A percentile compares a stretch with the other conserved stretches of the same genome.
Evolutionary conservation across 2,888 invertebrate genomes (phyloP).

Genomic region (Thera obeliscata): DNA sequence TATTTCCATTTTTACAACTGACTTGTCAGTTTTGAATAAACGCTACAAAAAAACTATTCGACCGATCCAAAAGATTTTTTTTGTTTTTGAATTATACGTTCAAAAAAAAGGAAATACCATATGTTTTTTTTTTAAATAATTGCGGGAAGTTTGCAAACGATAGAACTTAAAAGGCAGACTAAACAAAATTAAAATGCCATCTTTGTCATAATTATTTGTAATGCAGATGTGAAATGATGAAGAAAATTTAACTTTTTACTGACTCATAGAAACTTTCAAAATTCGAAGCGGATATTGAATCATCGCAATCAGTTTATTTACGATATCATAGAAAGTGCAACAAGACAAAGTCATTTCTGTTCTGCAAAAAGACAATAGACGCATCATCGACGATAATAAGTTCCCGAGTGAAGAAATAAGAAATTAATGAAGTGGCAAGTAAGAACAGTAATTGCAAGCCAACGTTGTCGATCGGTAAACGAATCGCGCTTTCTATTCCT

Average conservation of each 20-base stretch:
- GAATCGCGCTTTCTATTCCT: conserved; percentile 58
- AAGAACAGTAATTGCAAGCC: conserved; percentile 57
- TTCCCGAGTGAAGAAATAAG: conserved; percentile 58
- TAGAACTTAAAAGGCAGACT: no score
- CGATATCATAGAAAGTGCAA: conserved; percentile 59
- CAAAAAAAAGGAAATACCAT: no score
- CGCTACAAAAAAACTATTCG: no score
- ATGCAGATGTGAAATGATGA: background rate
- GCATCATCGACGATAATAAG: conserved; percentile 52
- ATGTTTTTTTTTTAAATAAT: no score
- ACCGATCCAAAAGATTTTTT: no score
- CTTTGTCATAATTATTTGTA: background rate
- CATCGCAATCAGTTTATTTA: conserved; percentile 33
- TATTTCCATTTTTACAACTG: no score
- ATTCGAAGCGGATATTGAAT: conserved; percentile 40
- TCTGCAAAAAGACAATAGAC: conserved; percentile 61
- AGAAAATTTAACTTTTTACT: conserved; percentile 2
- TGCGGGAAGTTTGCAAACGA: no score
- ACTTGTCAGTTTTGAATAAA: no score
- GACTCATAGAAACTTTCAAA: conserved; percentile 43
- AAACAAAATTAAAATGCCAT: background rate
- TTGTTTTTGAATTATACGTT: no score
- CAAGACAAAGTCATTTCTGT: conserved; percentile 29
- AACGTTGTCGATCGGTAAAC: conserved; percentile 51
- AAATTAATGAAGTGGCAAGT: conserved; percentile 59